Conservation (phyloP, 2,113 vertebrate genomes). For the Aptenodytes forsteri region DNA sequence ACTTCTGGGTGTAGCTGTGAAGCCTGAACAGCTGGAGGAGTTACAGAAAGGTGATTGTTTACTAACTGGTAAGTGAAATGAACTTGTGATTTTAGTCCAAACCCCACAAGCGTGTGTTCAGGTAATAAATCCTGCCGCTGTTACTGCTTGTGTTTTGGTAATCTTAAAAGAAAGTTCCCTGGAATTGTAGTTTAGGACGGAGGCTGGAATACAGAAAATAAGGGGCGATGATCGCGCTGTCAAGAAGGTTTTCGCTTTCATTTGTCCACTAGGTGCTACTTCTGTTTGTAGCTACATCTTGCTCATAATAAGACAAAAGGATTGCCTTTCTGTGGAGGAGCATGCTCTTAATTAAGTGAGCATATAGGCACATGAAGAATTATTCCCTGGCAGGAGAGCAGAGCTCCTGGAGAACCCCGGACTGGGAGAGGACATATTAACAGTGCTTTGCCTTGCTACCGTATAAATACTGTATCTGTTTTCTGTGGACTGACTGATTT, state of each 20-base stretch:
- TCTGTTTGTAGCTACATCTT: background rate
- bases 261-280: background rate
- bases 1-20: background rate
- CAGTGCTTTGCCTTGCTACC: background rate
- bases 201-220: background rate
- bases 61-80: background rate
- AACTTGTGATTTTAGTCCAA: background rate
- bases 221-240: background rate
- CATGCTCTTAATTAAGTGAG: background rate
- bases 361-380: fast-evolving
- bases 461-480: fast-evolving
- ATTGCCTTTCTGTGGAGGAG: background rate
- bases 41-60: background rate
- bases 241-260: background rate
- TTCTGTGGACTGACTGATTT: background rate
- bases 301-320: background rate
- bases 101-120: background rate
- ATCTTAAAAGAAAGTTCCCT: background rate
- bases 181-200: background rate
- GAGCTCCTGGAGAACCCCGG: background rate
- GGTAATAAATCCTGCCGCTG: background rate
- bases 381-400: background rate
- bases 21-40: background rate
- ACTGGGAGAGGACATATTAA: background rate
- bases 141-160: background rate